A percentile compares a stretch with the other conserved stretches of the same genome.
Evolutionary conservation across 2,113 vertebrate species (phyloP).

Genomic region (Pedetes capensis): DNA sequence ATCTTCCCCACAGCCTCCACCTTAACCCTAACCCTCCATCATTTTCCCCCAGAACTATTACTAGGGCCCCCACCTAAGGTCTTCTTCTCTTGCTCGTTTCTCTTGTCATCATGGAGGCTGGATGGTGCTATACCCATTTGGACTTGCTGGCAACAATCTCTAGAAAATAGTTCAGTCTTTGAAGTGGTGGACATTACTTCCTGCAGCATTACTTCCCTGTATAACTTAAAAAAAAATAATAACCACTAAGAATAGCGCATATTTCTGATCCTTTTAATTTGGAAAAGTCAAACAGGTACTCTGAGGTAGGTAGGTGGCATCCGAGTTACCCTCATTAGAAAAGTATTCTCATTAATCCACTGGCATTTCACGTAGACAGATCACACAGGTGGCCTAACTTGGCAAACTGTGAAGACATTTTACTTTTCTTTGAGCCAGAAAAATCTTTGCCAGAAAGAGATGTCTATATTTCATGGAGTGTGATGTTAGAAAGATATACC

Average conservation of each 20-base stretch:
- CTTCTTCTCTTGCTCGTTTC: not conserved
- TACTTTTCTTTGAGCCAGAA: slow-evolving; percentile 56
- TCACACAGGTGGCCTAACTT: not conserved
- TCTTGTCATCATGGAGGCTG: not conserved
- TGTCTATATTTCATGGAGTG: slow-evolving; percentile 27
- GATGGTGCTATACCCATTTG: not conserved
- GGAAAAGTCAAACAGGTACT: not conserved
- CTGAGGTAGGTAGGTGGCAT: not conserved
- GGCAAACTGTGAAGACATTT: slow-evolving; percentile 26
- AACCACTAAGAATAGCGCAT: not conserved
- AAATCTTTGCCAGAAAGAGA: not conserved
- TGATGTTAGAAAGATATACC: not conserved
- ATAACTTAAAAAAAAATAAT: not conserved
- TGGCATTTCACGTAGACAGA: not conserved
- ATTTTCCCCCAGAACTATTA: not conserved
- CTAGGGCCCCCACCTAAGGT: no score
- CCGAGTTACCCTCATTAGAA: not conserved
- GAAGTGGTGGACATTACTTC: not conserved
- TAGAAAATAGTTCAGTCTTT: not conserved
- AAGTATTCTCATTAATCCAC: not conserved
- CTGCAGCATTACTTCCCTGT: not conserved
- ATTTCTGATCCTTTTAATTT: not conserved
- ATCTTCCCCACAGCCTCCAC: not conserved
- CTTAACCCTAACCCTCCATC: not conserved
- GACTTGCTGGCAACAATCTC: not conserved